Percentiles rank a stretch among this genome's conserved stretches.
phyloP scores from a whole-genome alignment of 37 sponge, comb jelly and placozoan species.

The Dysidea cf. avara region DNA sequence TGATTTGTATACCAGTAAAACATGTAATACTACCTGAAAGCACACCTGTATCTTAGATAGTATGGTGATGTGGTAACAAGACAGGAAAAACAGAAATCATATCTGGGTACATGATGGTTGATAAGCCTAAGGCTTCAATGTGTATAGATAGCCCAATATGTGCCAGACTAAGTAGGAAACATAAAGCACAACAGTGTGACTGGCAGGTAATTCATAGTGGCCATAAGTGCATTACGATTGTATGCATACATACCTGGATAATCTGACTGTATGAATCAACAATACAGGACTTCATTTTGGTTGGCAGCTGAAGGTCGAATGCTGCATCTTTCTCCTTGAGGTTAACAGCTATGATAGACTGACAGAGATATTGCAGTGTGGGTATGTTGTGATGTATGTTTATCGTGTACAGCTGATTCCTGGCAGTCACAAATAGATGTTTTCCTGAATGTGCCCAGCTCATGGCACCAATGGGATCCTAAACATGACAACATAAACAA shows the following conservation, averaged over 20 bases:
- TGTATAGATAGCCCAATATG: too few relatives aligned
- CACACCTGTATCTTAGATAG: too few relatives aligned
- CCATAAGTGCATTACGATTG: too few relatives aligned
- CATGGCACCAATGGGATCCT: conserved; percentile 84
- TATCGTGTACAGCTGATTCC: conserved; percentile 65
- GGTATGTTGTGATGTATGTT: conserved; percentile 59
- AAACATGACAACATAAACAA: not conserved
- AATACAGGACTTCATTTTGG: conserved; percentile 58
- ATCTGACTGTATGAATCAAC: conserved; percentile 50
- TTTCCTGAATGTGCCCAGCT: conserved; percentile 79
- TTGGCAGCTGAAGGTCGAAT: conserved; percentile 60
- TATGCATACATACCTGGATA: conserved; percentile 64
- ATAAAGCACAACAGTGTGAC: not conserved
- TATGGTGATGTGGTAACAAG: too few relatives aligned
- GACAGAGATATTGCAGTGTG: conserved; percentile 68
- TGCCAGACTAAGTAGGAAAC: not conserved
- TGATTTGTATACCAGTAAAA: too few relatives aligned
- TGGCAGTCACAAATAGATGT: conserved; percentile 81
- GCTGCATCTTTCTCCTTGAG: conserved; percentile 43
- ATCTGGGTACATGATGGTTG: too few relatives aligned
- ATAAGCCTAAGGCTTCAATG: too few relatives aligned
- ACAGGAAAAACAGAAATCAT: too few relatives aligned
- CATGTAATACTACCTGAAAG: too few relatives aligned
- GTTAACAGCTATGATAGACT: conserved; percentile 28
- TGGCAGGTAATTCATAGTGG: too few relatives aligned